phyloP scores from a whole-genome alignment of 2,113 vertebrate species.

The Arothron firmamentum region DNA sequence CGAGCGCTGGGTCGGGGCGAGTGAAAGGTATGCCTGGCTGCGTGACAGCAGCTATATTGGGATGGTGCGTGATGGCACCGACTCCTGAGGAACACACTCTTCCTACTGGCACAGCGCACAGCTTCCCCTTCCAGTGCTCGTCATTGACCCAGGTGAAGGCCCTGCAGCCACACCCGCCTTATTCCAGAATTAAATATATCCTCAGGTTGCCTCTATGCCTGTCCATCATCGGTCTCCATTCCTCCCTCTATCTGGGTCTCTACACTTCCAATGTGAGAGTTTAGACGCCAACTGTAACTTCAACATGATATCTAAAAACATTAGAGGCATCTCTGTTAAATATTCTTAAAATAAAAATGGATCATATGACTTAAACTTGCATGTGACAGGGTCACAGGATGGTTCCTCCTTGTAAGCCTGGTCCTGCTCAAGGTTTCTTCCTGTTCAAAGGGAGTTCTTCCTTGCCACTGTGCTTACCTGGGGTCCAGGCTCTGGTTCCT shows the following conservation, averaged over 20 bases:
- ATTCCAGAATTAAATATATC: constrained; percentile 21
- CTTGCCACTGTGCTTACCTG: too few species aligned
- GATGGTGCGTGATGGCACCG: not conserved
- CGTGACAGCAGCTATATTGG: constrained; percentile 77
- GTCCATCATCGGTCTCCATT: constrained; percentile 17
- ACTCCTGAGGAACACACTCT: constrained; percentile 75
- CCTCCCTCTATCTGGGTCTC: too few species aligned
- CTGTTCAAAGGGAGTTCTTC: too few species aligned
- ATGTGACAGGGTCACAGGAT: not conserved
- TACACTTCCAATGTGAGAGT: too few species aligned
- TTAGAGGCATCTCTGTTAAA: too few species aligned
- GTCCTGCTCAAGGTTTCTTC: too few species aligned
- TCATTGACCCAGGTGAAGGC: constrained; percentile 32
- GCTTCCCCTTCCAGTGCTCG: constrained; percentile 47
- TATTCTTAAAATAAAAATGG: too few species aligned
- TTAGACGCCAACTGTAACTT: too few species aligned
- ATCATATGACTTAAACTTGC: too few species aligned
- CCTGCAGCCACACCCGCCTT: constrained; percentile 15
- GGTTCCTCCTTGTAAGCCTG: too few species aligned
- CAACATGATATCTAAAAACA: too few species aligned
- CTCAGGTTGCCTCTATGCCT: not conserved
- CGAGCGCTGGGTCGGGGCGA: constrained; percentile 48
- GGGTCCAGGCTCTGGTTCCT: too few species aligned
- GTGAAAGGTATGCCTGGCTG: constrained; percentile 67
- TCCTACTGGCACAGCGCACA: constrained; percentile 74